These are phyloP conservation scores for Cephalophus harveyi DNA, from an alignment of 2,113 vertebrate species.

Conservation along the genomic window DNA sequence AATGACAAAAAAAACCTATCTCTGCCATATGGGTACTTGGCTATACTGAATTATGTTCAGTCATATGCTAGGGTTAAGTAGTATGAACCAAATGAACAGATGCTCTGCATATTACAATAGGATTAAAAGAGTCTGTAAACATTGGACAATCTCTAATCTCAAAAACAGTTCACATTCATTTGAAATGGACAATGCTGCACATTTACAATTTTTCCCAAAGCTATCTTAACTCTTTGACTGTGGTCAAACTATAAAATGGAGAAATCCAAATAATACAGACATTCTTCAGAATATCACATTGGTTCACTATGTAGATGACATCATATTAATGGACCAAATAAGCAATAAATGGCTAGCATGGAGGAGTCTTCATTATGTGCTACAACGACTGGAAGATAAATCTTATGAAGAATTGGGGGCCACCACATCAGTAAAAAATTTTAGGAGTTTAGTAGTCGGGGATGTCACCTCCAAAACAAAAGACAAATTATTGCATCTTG, in stretches of 20 bases:
- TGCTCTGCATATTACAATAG: neutral
- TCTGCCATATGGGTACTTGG: neutral
- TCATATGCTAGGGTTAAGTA: neutral
- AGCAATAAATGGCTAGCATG: neutral
- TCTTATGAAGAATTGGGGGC: neutral
- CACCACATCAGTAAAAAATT: neutral
- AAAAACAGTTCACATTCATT: neutral
- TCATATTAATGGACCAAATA: neutral
- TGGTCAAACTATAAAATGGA: neutral
- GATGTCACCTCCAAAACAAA: neutral
- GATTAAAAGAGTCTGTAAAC: neutral
- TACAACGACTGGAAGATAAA: neutral
- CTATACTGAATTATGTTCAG: neutral
- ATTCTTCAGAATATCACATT: neutral
- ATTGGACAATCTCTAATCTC: neutral
- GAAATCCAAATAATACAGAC: neutral
- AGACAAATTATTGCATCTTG: neutral
- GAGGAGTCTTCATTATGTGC: neutral
- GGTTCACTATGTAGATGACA: neutral
- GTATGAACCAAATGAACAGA: neutral
- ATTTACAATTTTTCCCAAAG: neutral
- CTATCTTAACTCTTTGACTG: neutral
- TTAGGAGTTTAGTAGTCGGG: neutral
- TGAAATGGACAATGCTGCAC: neutral
- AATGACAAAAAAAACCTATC: neutral